A percentile compares a stretch with the other conserved stretches of the same genome.
Conservation (phyloP, 2,888 invertebrate species). For the Sinhomidia bicolor region DNA sequence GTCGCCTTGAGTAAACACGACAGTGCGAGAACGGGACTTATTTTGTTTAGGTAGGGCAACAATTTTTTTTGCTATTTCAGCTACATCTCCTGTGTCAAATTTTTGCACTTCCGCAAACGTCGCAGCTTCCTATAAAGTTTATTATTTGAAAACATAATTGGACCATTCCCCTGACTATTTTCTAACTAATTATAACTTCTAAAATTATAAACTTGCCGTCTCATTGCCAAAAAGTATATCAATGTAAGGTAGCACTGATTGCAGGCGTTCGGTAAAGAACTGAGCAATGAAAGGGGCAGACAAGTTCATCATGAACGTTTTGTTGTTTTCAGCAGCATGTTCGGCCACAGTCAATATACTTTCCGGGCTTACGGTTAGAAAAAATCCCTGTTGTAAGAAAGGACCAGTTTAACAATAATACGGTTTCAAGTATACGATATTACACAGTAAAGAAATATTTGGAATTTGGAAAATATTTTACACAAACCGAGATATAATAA, state of each 20-base stretch:
- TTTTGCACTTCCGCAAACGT: slow-evolving; percentile 91
- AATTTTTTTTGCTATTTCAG: slow-evolving; percentile 92
- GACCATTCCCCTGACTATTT: background rate
- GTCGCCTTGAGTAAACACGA: slow-evolving; percentile 95
- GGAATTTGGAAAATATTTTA: background rate
- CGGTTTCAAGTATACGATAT: background rate
- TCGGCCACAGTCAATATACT: slow-evolving; percentile 92
- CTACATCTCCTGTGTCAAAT: slow-evolving; percentile 87
- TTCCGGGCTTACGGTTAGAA: slow-evolving; percentile 95
- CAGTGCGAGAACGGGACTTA: slow-evolving; percentile 87
- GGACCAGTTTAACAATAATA: no score
- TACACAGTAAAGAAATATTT: background rate
- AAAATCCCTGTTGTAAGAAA: slow-evolving; percentile 97
- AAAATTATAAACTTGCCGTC: slow-evolving; percentile 88
- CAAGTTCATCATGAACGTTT: slow-evolving; percentile 94
- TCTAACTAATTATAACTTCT: background rate
- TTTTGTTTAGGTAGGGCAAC: slow-evolving; percentile 90
- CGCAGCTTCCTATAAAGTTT: slow-evolving; percentile 88
- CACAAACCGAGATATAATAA: slow-evolving; percentile 94
- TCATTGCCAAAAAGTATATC: slow-evolving; percentile 98
- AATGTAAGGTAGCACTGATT: slow-evolving; percentile 92
- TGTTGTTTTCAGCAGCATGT: slow-evolving; percentile 88
- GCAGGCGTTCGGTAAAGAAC: slow-evolving; percentile 91
- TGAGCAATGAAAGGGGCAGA: slow-evolving; percentile 97
- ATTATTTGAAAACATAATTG: background rate